These are phyloP conservation scores for Stomatorhinus ivindoensis DNA, from an alignment of 2,113 vertebrate genomes.

Conservation along the genomic window DNA sequence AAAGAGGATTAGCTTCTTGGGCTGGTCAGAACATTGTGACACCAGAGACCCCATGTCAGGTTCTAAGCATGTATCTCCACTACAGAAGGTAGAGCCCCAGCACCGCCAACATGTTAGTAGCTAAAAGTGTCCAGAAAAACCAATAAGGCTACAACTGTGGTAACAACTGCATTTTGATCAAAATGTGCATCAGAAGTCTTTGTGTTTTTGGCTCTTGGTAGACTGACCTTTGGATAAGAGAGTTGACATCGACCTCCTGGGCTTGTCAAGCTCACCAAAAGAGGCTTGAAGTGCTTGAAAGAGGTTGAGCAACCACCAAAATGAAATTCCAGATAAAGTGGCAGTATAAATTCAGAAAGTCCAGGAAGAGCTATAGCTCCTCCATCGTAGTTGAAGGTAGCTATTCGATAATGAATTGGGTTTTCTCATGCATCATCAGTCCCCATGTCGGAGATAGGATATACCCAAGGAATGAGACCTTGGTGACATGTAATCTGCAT, in stretches of 20 bases:
- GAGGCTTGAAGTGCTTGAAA: background rate
- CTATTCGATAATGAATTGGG: background rate
- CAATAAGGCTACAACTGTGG: background rate
- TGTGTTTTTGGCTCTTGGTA: background rate
- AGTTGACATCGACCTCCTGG: background rate
- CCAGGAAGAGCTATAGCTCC: background rate
- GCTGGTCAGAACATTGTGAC: background rate
- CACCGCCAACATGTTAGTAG: background rate
- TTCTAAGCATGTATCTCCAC: background rate
- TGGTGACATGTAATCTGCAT: background rate
- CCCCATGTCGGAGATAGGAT: background rate
- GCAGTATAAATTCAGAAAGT: background rate
- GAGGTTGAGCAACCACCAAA: background rate
- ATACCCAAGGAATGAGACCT: background rate
- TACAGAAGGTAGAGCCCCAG: background rate
- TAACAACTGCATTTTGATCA: background rate
- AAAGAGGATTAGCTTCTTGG: background rate
- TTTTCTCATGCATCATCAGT: background rate
- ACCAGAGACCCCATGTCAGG: background rate
- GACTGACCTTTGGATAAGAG: background rate
- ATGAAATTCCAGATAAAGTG: background rate
- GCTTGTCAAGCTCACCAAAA: background rate
- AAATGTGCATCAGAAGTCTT: background rate
- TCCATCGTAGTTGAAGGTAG: background rate
- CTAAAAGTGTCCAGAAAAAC: background rate